Conservation (phyloP, 2,113 vertebrate species). For the Hystrix cristata region DNA sequence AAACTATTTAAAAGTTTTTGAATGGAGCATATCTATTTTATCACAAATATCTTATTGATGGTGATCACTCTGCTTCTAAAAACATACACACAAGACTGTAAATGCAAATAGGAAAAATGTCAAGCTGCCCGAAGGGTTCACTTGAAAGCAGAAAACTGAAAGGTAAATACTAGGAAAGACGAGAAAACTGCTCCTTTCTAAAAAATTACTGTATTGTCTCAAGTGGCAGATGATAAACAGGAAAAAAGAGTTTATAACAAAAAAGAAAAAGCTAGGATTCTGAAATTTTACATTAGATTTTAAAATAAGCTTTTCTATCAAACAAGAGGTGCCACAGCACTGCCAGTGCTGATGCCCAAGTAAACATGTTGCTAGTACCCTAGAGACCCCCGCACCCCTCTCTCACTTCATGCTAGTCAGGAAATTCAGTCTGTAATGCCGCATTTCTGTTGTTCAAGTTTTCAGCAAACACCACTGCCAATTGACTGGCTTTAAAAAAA, state of each 20-base stretch:
- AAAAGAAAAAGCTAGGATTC: not conserved
- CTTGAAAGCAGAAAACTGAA: not conserved
- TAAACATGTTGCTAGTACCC: too few relatives aligned
- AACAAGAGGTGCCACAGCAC: not conserved
- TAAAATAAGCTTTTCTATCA: not conserved
- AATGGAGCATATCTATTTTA: not conserved
- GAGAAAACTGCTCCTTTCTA: not conserved
- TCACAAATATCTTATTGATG: not conserved
- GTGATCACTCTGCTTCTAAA: not conserved
- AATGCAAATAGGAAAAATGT: not conserved
- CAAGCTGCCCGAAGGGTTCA: not conserved
- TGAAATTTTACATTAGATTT: not conserved
- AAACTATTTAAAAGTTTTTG: not conserved
- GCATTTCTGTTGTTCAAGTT: not conserved
- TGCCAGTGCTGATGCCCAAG: not conserved
- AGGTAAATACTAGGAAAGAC: not conserved
- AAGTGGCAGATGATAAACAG: not conserved
- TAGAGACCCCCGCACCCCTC: not conserved
- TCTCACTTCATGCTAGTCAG: too few relatives aligned
- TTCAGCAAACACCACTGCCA: not conserved
- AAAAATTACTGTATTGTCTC: not conserved
- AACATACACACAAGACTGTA: not conserved
- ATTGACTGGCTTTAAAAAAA: not conserved
- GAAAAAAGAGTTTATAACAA: not conserved
- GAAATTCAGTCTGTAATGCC: not conserved